Evolutionary conservation across 2,888 invertebrate genomes (phyloP), one percentile per base, ranked within the genome.

Genomic region (Lasioglossum vierecki): DNA sequence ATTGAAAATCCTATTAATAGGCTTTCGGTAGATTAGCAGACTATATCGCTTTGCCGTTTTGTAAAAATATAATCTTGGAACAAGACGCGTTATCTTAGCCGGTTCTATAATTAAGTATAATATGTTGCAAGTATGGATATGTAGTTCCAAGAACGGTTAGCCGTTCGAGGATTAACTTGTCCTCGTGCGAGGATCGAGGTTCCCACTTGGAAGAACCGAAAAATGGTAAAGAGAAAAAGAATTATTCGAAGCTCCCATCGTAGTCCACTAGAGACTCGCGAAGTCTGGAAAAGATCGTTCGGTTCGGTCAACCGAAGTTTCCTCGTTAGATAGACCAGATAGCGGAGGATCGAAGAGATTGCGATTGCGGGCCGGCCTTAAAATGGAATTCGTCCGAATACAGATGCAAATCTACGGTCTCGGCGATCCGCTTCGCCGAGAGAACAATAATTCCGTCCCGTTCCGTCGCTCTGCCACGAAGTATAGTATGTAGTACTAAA

Each of bases 371-470:
- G 26, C n/a, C 46, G 63, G 39, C 49, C 78, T 81, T 35, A 79
- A 82, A 78, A 63, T 63, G 81, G 71, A 60, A 81, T 81, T 72
- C 30, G 30, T 63, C 11, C 49, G 77, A 30, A 72, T 49, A 35
- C 63, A 71, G 46, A 81, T 41, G 57, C 46, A 18, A 46, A 39
- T 60, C 57, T 44, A 49, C 35, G 60, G 72, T 75, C 46, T 44
- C 8, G 49, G 66, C 41, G 26, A 68, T 75, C 49, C 22, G 76
- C 15, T 76, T 15, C 22, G 68, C 66, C 39, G 18, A 39, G 18
- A 77, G 78, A 78, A 77, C 71, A 80, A 80, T 77, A 81, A 77
- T 81, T 41, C 30, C 30, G 9, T 75, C 60, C 41, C 75, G 53
- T 53, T 9, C 44, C 26, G 13, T 53, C 53, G 44, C 53, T 49